These are phyloP conservation scores for Strix aluco DNA, from an alignment of 2,113 vertebrate species.

Conservation along the genomic window DNA sequence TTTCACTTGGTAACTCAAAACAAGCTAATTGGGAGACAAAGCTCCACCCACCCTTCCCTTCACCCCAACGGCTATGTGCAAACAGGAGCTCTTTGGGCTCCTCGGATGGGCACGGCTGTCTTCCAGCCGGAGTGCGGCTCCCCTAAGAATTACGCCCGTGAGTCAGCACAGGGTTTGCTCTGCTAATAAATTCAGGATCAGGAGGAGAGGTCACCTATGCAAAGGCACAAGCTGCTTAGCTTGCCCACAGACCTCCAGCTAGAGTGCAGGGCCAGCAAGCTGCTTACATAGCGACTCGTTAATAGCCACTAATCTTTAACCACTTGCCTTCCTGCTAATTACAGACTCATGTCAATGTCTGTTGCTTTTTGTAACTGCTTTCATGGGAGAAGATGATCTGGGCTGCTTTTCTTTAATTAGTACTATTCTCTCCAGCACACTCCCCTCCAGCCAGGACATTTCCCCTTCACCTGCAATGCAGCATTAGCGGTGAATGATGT, in stretches of 20 bases:
- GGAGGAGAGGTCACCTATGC: not conserved
- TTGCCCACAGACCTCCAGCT: not conserved
- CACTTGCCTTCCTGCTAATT: not conserved
- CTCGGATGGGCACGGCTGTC: fast-evolving
- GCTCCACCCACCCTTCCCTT: fast-evolving
- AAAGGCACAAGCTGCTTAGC: not conserved
- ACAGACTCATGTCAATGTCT: not conserved
- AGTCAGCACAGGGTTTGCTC: fast-evolving
- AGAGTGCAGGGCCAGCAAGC: not conserved
- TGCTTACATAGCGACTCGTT: not conserved
- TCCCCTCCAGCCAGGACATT: not conserved
- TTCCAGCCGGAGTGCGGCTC: too few relatives aligned
- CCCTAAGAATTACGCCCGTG: fast-evolving
- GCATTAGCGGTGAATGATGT: not conserved
- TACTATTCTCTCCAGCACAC: fast-evolving
- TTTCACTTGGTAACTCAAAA: not conserved
- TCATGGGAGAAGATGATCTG: not conserved
- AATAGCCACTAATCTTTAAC: not conserved
- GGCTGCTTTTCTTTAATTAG: not conserved
- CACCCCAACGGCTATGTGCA: fast-evolving
- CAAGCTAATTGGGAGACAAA: fast-evolving
- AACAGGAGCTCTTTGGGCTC: fast-evolving
- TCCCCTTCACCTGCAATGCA: not conserved
- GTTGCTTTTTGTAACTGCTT: not conserved
- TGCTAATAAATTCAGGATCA: not conserved